Evolutionary conservation across 2,113 vertebrate species (phyloP).

Genomic region (Onychostoma macrolepis): DNA sequence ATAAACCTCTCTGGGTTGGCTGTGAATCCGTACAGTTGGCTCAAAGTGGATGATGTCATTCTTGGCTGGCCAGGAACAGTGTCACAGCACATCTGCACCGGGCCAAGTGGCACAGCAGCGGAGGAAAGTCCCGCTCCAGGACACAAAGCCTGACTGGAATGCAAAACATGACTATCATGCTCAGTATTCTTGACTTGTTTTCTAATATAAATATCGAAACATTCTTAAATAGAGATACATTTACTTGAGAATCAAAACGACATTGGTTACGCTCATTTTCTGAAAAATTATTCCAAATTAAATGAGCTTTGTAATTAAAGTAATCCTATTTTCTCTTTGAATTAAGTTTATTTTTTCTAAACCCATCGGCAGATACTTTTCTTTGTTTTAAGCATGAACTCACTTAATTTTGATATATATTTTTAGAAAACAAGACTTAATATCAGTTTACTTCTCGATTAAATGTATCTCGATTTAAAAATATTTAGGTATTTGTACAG

Average conservation of each 20-base stretch:
- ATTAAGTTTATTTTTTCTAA: no score
- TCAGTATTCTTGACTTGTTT: not conserved
- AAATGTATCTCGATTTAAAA: not conserved
- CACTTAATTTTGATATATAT: no score
- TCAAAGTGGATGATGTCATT: not conserved
- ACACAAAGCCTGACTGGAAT: not conserved
- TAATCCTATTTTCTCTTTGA: not conserved
- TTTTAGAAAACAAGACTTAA: not conserved
- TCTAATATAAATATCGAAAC: no score
- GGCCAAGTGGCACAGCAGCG: not conserved
- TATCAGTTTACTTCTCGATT: not conserved
- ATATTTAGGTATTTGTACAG: not conserved
- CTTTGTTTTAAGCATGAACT: no score
- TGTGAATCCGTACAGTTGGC: constrained; percentile 32
- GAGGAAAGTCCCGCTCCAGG: constrained; percentile 14
- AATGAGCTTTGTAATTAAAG: not conserved
- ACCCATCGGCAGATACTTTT: no score
- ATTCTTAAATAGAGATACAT: no score
- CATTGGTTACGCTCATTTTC: no score
- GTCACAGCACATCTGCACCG: constrained; percentile 13
- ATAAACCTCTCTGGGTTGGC: constrained; percentile 28
- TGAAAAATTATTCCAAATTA: no score
- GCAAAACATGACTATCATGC: not conserved
- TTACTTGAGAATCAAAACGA: not conserved
- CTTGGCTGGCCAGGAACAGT: not conserved